phyloP scores from a whole-genome alignment of 2,113 vertebrate genomes.

The Rhizomys pruinosus region DNA sequence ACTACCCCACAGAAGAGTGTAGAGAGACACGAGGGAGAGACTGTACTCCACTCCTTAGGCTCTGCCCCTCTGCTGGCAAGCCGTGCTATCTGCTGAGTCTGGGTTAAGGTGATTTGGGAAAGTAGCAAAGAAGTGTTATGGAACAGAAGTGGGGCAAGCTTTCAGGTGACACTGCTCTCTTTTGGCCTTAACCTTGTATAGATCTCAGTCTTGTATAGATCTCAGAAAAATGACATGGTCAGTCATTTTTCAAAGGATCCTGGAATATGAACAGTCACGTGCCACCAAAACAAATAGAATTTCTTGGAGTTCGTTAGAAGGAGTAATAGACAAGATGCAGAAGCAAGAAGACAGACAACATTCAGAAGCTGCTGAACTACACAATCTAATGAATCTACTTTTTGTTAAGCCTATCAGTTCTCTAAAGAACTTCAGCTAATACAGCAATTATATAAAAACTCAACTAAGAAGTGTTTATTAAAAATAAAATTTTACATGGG shows the following conservation, averaged over 20 bases:
- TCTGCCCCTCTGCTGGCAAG: rapidly evolving
- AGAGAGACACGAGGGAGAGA: rapidly evolving
- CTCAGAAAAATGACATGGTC: too few relatives aligned
- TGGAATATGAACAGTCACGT: not conserved
- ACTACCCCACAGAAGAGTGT: rapidly evolving
- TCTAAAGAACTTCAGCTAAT: too few relatives aligned
- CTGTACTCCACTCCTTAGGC: rapidly evolving
- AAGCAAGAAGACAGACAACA: not conserved
- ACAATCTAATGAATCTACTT: not conserved
- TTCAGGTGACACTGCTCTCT: rapidly evolving
- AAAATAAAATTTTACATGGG: not conserved
- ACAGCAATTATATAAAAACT: not conserved
- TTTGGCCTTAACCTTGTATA: rapidly evolving
- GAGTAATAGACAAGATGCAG: not conserved
- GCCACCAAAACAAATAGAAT: not conserved
- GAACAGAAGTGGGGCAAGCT: rapidly evolving
- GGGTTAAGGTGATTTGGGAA: not conserved
- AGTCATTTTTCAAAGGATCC: rapidly evolving
- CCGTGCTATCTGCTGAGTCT: not conserved
- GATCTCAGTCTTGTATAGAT: too few relatives aligned
- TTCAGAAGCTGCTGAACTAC: too few relatives aligned
- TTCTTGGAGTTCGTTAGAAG: too few relatives aligned
- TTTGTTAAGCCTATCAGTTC: too few relatives aligned
- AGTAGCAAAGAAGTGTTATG: not conserved
- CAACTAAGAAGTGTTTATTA: not conserved